Conservation (phyloP, 1,140 invertebrate species). For the Marisa cornuarietis region DNA sequence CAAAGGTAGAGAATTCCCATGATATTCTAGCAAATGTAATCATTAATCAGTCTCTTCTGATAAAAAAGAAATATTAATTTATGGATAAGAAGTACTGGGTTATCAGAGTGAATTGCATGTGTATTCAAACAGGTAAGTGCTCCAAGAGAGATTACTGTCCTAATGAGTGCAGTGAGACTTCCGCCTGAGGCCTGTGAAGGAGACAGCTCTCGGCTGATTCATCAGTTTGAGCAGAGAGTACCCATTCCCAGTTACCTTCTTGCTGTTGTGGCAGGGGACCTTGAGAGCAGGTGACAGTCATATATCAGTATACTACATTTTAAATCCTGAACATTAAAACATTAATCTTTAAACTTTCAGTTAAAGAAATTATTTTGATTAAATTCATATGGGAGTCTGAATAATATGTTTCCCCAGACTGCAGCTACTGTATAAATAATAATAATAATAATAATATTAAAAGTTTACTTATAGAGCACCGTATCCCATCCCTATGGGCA, state of each 20-base stretch:
- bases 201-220: slow-evolving; percentile 55
- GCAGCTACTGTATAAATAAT: too few species aligned
- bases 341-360: neutral
- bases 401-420: too few species aligned
- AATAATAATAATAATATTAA: too few species aligned
- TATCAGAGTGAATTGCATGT: neutral
- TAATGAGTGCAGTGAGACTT: slow-evolving; percentile 87
- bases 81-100: neutral
- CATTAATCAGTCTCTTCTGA: neutral
- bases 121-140: slow-evolving; percentile 72
- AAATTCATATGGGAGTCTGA: neutral
- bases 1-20: slow-evolving; percentile 72
- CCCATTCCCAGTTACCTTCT: slow-evolving; percentile 74
- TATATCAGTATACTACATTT: neutral
- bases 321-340: neutral
- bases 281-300: slow-evolving; percentile 72
- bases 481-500: too few species aligned
- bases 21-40: neutral
- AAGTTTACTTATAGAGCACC: too few species aligned
- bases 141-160: slow-evolving; percentile 79
- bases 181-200: slow-evolving; percentile 28
- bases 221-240: slow-evolving; percentile 78
- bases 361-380: neutral
- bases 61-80: neutral
- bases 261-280: slow-evolving; percentile 85